Conservation (phyloP, 2,797 vertebrate genomes). For the Notoglanidium macrostoma region DNA sequence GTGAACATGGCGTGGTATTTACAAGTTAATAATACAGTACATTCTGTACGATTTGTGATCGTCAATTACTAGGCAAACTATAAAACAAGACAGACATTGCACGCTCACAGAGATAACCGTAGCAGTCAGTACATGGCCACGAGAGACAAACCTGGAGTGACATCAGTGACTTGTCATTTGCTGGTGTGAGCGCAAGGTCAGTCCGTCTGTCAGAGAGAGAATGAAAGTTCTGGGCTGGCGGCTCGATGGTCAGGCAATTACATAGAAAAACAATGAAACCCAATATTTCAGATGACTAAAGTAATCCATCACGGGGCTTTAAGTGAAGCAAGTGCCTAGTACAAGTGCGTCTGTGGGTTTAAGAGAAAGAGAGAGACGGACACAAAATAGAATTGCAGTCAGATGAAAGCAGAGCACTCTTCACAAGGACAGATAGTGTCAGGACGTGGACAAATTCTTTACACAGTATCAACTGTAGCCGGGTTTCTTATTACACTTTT, state of each 20-base stretch:
- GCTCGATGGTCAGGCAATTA: slow-evolving; percentile 48
- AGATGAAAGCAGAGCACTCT: not conserved
- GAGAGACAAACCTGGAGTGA: slow-evolving; percentile 13
- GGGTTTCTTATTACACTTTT: too few species aligned
- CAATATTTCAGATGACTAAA: slow-evolving; percentile 27
- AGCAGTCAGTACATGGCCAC: not conserved
- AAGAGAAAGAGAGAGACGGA: not conserved
- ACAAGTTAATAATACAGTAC: not conserved
- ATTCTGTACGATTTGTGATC: not conserved
- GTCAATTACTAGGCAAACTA: not conserved
- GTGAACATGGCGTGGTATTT: not conserved
- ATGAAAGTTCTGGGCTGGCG: not conserved
- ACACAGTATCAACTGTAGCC: not conserved
- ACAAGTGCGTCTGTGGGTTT: not conserved
- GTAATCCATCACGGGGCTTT: slow-evolving; percentile 29
- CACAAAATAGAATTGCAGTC: not conserved
- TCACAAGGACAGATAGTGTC: too few species aligned
- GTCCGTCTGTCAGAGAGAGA: slow-evolving; percentile 29
- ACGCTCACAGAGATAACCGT: not conserved
- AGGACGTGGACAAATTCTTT: not conserved
- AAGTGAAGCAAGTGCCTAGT: slow-evolving; percentile 22
- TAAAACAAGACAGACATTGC: slow-evolving; percentile 4
- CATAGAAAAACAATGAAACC: slow-evolving; percentile 33
- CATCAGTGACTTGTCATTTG: slow-evolving; percentile 29
- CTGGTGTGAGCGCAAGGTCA: not conserved